These are phyloP conservation scores for Amorpha juglandis DNA, from an alignment of 2,888 invertebrate genomes.

Conservation along the genomic window DNA sequence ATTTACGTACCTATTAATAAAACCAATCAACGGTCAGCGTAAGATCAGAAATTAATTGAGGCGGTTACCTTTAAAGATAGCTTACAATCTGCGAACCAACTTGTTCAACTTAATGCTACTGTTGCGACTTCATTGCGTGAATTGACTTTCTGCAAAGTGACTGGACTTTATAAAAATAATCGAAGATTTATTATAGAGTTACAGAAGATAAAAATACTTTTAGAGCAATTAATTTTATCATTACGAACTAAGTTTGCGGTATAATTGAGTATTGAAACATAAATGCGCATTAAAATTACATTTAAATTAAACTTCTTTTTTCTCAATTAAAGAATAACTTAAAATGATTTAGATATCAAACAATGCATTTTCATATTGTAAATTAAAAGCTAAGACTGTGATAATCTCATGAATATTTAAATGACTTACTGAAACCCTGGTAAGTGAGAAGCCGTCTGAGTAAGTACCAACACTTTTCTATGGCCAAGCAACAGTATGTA, in stretches of 20 bases:
- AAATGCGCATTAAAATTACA: too few relatives aligned
- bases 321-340: not conserved
- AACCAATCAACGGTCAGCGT: slow-evolving; percentile 47
- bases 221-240: not conserved
- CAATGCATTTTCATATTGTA: not conserved
- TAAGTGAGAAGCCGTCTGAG: too few relatives aligned
- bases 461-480: too few relatives aligned
- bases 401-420: too few relatives aligned
- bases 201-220: not conserved
- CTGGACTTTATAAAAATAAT: not conserved
- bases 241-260: not conserved
- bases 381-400: not conserved
- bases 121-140: slow-evolving; percentile 5
- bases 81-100: slow-evolving; percentile 65
- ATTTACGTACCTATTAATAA: slow-evolving; percentile 44
- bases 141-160: slow-evolving; percentile 12
- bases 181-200: not conserved
- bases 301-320: not conserved
- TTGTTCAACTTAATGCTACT: slow-evolving; percentile 39
- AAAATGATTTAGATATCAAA: not conserved
- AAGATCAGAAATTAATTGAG: slow-evolving; percentile 57
- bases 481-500: too few relatives aligned
- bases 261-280: not conserved
- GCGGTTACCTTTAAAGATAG: slow-evolving; percentile 56
- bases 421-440: too few relatives aligned